Percentiles rank a stretch among this genome's conserved stretches.
Conservation (phyloP, 1,140 invertebrate species). For the Lordiphosa mommai region DNA sequence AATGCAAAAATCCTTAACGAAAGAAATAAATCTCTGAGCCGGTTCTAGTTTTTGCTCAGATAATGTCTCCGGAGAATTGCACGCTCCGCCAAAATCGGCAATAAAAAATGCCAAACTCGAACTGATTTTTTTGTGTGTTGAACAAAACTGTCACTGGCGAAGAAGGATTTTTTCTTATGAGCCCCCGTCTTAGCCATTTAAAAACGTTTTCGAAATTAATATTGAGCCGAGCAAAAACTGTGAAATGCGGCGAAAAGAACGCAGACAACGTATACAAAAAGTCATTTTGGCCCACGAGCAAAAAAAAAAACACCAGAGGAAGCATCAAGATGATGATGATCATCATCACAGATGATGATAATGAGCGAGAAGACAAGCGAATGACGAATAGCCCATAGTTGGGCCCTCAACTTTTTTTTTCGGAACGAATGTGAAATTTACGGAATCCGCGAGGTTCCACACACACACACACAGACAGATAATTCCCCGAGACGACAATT, state of each 20-base stretch:
- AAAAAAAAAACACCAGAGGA: conserved; percentile 28
- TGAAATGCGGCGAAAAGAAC: conserved; percentile 76
- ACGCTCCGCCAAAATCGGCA: conserved; percentile 46
- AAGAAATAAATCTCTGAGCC: conserved; percentile 68
- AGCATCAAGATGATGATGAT: conserved; percentile 31
- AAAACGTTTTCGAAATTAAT: conserved; percentile 77
- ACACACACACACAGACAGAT: conserved; percentile 38
- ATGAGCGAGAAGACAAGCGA: conserved; percentile 66
- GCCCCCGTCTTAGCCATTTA: conserved; percentile 67
- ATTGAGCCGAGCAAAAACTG: conserved; percentile 66
- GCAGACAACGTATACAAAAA: conserved; percentile 56
- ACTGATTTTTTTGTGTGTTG: conserved; percentile 27
- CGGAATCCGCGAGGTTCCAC: conserved; percentile 64
- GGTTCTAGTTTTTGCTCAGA: conserved; percentile 65
- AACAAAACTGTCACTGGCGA: conserved; percentile 52
- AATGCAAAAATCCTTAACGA: conserved; percentile 76
- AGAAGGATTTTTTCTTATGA: conserved; percentile 49
- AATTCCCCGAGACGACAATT: conserved; percentile 77
- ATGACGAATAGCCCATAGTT: conserved; percentile 76
- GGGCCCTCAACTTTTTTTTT: conserved; percentile 13
- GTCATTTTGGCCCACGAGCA: conserved; percentile 61
- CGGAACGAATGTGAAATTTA: conserved; percentile 74
- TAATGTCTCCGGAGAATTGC: conserved; percentile 76
- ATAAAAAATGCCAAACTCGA: conserved; percentile 21
- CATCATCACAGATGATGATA: conserved; percentile 22